A percentile compares a stretch with the other conserved stretches of the same genome.
phyloP scores from a whole-genome alignment of 2,888 invertebrate genomes.

The Acheta domesticus region DNA sequence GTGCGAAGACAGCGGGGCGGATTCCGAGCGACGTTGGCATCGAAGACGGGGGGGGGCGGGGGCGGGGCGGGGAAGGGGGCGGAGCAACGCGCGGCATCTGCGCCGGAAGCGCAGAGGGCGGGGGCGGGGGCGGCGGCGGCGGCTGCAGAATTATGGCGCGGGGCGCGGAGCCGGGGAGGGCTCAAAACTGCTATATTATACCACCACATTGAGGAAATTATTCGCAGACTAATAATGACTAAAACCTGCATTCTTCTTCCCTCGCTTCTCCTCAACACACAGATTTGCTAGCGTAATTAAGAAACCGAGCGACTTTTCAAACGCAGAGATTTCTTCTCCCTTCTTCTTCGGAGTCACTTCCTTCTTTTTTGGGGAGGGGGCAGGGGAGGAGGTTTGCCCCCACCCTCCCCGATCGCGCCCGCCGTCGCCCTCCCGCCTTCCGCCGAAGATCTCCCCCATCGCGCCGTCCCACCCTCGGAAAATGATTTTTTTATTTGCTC shows the following conservation, averaged over 20 bases:
- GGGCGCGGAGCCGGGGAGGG: background rate
- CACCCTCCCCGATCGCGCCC: background rate
- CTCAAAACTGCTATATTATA: background rate
- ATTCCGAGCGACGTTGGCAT: no score
- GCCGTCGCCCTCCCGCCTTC: background rate
- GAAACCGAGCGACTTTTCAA: slow-evolving; percentile 1
- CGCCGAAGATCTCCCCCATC: background rate
- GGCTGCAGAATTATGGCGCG: background rate
- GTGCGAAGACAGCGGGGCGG: no score
- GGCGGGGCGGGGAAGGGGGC: no score
- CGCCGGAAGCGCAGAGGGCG: background rate
- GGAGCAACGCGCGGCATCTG: background rate
- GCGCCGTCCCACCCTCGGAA: background rate
- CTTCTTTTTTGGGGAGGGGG: background rate
- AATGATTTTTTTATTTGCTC: slow-evolving; percentile 10
- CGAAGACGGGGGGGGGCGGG: no score
- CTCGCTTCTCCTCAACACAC: background rate
- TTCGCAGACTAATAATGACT: slow-evolving; percentile 9
- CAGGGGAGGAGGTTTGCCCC: background rate
- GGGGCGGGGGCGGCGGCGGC: background rate
- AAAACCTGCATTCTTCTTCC: slow-evolving; percentile 10
- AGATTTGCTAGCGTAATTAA: slow-evolving; percentile 11
- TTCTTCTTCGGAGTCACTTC: background rate
- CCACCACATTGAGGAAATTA: slow-evolving; percentile 18
- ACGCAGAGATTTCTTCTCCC: background rate